These are phyloP conservation scores for Stegana nigrithorax DNA, from an alignment of 2,888 invertebrate genomes.

Conservation along the genomic window DNA sequence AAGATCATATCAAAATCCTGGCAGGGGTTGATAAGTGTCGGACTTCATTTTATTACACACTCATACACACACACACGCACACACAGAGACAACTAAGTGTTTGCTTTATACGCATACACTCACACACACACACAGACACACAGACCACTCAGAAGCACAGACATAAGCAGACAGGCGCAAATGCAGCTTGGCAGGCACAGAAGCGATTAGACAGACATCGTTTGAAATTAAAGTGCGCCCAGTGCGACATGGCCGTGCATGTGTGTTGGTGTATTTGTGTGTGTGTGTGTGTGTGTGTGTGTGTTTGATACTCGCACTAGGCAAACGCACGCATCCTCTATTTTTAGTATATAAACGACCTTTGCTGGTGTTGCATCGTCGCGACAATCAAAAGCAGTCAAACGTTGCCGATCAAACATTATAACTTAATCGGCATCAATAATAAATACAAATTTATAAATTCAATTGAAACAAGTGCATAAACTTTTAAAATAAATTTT, in stretches of 20 bases:
- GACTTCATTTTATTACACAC: slow-evolving; percentile 46
- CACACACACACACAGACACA: slow-evolving; percentile 20
- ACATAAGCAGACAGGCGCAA: slow-evolving; percentile 11
- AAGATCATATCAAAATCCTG: neutral
- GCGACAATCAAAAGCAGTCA: slow-evolving; percentile 48
- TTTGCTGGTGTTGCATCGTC: slow-evolving; percentile 66
- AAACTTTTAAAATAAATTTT: neutral
- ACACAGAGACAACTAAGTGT: neutral
- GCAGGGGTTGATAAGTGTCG: slow-evolving; percentile 36
- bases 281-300: slow-evolving; percentile 24
- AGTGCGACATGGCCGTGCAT: neutral
- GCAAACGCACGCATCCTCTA: slow-evolving; percentile 42
- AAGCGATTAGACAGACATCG: too few relatives aligned
- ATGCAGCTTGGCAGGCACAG: slow-evolving; percentile 10
- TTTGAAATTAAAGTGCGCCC: too few relatives aligned
- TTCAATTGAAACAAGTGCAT: neutral
- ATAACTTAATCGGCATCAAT: neutral
- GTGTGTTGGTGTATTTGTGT: slow-evolving; percentile 22
- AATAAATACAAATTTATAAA: neutral
- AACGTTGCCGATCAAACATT: slow-evolving; percentile 7
- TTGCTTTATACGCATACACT: slow-evolving; percentile 6
- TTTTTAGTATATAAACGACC: slow-evolving; percentile 68
- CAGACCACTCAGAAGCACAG: slow-evolving; percentile 26
- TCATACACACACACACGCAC: slow-evolving; percentile 42
- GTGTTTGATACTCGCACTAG: slow-evolving; percentile 34